Percentiles rank a stretch among this genome's conserved stretches.
Conservation (phyloP, 2,113 vertebrate genomes). For the Columba livia region DNA sequence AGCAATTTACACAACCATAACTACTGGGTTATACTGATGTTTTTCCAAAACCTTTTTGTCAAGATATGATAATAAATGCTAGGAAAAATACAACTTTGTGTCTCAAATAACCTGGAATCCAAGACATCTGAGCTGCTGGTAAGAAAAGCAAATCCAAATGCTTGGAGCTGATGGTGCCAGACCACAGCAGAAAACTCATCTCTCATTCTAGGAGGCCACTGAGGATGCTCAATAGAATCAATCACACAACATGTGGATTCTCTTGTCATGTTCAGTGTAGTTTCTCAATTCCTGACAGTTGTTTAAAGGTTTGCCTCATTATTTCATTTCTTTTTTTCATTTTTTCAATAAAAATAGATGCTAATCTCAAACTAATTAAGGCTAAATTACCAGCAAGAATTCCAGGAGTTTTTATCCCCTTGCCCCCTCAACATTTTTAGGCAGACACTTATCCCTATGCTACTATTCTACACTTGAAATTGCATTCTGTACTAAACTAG, state of each 20-base stretch:
- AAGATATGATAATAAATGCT: background rate
- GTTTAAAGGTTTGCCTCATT: background rate
- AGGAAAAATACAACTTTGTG: background rate
- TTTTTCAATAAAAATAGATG: background rate
- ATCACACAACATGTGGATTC: too few relatives aligned
- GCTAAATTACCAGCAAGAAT: background rate
- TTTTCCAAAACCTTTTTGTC: background rate
- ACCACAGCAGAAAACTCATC: background rate
- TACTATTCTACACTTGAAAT: background rate
- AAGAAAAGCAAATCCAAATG: background rate
- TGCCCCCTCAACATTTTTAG: background rate
- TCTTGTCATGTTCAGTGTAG: fast-evolving
- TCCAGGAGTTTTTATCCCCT: background rate
- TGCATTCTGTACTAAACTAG: background rate
- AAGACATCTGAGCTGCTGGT: background rate
- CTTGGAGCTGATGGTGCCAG: background rate
- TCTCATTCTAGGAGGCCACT: background rate
- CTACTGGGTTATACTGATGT: background rate
- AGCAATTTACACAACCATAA: background rate
- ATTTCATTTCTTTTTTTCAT: background rate
- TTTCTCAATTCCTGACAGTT: background rate
- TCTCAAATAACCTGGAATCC: background rate
- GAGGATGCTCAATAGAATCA: background rate
- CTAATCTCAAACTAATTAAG: background rate
- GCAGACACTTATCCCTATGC: background rate